Evolutionary conservation across 2,888 invertebrate species (phyloP), one percentile per base, ranked within the genome.

Genomic region (Empis livida): DNA sequence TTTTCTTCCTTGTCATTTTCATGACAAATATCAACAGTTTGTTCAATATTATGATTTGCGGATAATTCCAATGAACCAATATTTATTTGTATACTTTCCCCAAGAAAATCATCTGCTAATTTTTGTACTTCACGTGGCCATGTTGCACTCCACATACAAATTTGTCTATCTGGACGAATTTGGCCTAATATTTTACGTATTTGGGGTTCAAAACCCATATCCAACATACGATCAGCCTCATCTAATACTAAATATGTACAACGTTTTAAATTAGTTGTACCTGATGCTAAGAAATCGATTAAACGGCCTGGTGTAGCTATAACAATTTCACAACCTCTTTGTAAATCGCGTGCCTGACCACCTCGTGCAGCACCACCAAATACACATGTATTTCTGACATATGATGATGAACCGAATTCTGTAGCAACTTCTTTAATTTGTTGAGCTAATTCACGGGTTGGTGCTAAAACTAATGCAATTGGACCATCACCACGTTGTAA

Each of bases 171-270:
- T 42, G 94, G 94, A 56, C 93, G 77, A 59, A 95, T 91, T 70
- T 94, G 93, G 63, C 90, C 88, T 55, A 95, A 79, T 60, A 95
- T 92, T 70, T 93, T 93, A 48, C 93, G 77, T 53, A 95, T 94
- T 68, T 95, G 94, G 10, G 95, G 95, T 66, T 95, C 95, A 68
- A 96, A 96, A 54, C 95, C 95, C 95, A 96, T 96, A 71, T 96
- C 95, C 60, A 95, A 76, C 95, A 95, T 96, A 46, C 95, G 77
- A 68, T 96, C 92, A 52, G 92, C 92, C 69, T 93, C 92, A 71
- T 93, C 92, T 45, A 92, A 68, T 1, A 92, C 90, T 53, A 93
- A 70, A 62, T 91, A 93, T n/a, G 91, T 91, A 65, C 85, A 85
- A 44, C 86, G 74, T 42, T 79, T 76, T 32, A 88, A 67, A 62